Evolutionary conservation across 2,113 vertebrate genomes (phyloP).

Genomic region (Theristicus caerulescens): DNA sequence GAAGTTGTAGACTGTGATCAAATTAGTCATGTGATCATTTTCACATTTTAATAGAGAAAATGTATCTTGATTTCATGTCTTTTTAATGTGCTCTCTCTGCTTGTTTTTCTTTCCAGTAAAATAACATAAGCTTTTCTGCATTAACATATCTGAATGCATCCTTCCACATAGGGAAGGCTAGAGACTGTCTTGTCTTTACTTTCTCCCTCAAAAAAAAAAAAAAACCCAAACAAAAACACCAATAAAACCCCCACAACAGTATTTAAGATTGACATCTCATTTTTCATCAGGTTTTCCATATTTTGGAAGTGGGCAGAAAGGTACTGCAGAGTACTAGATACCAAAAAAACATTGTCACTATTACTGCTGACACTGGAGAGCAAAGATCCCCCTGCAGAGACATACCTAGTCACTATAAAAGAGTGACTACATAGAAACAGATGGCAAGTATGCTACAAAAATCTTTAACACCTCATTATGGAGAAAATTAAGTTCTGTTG

Average conservation of each 20-base stretch:
- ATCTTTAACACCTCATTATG: constrained; percentile 1
- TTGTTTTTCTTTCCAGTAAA: background rate
- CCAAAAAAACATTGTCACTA: background rate
- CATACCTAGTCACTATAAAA: background rate
- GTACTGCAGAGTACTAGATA: background rate
- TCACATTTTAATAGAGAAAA: background rate
- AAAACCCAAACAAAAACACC: background rate
- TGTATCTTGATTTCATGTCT: background rate
- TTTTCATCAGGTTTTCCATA: background rate
- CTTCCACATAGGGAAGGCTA: background rate
- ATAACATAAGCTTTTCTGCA: background rate
- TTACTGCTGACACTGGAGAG: background rate
- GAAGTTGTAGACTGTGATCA: background rate
- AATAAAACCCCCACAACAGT: background rate
- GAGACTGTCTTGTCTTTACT: background rate
- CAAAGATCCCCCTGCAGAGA: background rate
- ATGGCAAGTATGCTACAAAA: constrained; percentile 23
- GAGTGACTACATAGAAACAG: background rate
- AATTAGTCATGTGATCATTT: background rate
- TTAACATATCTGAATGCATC: background rate
- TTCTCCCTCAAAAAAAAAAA: background rate
- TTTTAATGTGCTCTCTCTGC: background rate
- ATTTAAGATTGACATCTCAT: background rate
- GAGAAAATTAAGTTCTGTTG: constrained; percentile 19
- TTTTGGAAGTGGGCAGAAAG: background rate